Evolutionary conservation across 2,888 invertebrate genomes (phyloP).

Genomic region (Chironomus riparius): DNA sequence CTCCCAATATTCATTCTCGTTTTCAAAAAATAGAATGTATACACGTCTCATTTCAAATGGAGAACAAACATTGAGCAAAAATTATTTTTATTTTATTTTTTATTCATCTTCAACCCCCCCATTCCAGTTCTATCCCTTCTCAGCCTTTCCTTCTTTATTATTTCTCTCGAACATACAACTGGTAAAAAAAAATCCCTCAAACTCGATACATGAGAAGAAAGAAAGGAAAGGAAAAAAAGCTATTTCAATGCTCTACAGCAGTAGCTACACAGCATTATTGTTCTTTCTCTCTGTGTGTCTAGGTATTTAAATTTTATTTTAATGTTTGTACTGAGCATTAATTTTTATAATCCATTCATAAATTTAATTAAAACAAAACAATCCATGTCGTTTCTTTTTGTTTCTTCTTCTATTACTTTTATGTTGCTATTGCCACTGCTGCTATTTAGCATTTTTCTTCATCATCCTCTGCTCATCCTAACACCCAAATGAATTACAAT

Average conservation of each 20-base stretch:
- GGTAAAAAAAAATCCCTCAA: constrained; percentile 12
- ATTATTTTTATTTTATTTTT: too few relatives aligned
- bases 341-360: constrained; percentile 25
- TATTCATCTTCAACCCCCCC: neutral
- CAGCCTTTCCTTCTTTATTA: neutral
- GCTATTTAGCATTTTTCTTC: too few relatives aligned
- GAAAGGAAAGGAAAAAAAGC: neutral
- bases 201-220: neutral
- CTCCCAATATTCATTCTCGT: constrained; percentile 3
- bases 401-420: neutral
- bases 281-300: neutral
- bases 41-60: constrained; percentile 14
- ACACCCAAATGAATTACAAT: too few relatives aligned
- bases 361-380: constrained; percentile 26
- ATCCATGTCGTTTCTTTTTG: constrained; percentile 13
- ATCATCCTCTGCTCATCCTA: neutral
- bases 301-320: constrained; percentile 27
- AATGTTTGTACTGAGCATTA: constrained; percentile 25
- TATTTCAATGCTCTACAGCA: neutral
- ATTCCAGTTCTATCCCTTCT: neutral
- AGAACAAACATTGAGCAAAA: too few relatives aligned
- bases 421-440: too few relatives aligned
- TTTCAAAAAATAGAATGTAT: neutral
- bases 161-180: neutral
- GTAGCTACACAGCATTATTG: too few relatives aligned